These are phyloP conservation scores for Microtus ochrogaster DNA, from an alignment of 2,113 vertebrate genomes.

Conservation along the genomic window DNA sequence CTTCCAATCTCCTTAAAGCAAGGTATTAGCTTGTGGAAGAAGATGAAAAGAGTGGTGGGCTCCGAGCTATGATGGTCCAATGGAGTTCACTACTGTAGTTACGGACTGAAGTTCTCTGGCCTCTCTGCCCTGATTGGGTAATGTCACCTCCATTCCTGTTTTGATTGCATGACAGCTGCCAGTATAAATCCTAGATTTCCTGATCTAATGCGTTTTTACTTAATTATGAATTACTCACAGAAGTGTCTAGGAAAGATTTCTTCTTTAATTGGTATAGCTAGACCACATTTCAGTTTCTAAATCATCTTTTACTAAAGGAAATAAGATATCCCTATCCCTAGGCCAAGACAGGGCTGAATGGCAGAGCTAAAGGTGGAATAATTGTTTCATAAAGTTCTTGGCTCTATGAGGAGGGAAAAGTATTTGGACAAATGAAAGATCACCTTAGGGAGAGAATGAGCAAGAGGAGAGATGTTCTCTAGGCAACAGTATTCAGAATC, in stretches of 20 bases:
- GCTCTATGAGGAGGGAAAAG: neutral
- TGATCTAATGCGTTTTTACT: neutral
- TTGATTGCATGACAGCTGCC: neutral
- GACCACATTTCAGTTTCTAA: neutral
- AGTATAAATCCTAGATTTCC: slow-evolving; percentile 10
- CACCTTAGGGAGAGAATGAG: neutral
- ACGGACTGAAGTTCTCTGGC: neutral
- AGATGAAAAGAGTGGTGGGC: neutral
- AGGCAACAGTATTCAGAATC: neutral
- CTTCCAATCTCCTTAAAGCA: neutral
- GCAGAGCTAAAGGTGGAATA: neutral
- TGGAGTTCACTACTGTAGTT: neutral
- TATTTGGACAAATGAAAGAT: neutral
- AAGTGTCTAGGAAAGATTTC: neutral
- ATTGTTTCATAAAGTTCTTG: neutral
- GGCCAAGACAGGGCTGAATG: neutral
- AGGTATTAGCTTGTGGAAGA: neutral
- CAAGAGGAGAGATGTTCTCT: neutral
- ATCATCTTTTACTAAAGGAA: slow-evolving; percentile 4
- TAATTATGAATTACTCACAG: neutral
- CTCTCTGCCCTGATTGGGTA: neutral
- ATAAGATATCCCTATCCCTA: neutral
- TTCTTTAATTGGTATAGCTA: neutral
- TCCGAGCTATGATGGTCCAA: neutral
- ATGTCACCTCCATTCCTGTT: neutral